Evolutionary conservation across 2,888 invertebrate genomes (phyloP), one percentile per base, ranked within the genome.

Genomic region (Watsonalla cultraria): DNA sequence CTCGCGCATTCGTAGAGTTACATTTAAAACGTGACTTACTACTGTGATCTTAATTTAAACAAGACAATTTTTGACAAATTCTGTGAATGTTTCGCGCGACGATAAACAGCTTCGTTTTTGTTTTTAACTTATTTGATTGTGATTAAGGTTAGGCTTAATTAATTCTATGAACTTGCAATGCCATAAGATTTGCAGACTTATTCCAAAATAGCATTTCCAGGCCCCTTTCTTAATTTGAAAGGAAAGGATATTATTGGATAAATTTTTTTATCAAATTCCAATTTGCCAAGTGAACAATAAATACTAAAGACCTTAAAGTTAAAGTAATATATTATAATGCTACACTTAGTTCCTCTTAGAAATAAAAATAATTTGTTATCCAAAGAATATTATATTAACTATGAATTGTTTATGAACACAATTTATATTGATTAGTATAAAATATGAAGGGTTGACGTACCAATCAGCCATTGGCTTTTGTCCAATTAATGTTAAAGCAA

Each of bases 21-120:
- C 80, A 86, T 85, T 83, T 79, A 80, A 77, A 84, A 80, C 71
- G 90, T 90, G 88, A 90, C 89, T 89, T 90, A 88, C 85, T 84
- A 85, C 90, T 90, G 90, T 90, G 90, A 90, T 90, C 88, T 86
- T 90, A 90, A 87, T 90, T 90, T 90, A 90, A 89, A 77, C 78
- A 80, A 85, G 80, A 80, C 80, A 86, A 83, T 84, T 88, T 85
- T 87, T 84, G 82, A 87, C 79, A 80, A 84, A 82, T 85, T 87
- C 88, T 88, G 77, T 83, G 85, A 80, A 83, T 81, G 81, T 60
- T 68, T 70, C 54, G 81, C 76, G 82, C 57, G 86, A 87, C 79
- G 85, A 84, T 86, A 76, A 67, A 74, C 74, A 63, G 62, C 78
- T 70, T 74, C 55, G 72, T 81, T 82, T 78, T 79, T 78, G 72